phyloP scores from a whole-genome alignment of 2,797 vertebrate species.

The Acipenser oxyrinchus region DNA sequence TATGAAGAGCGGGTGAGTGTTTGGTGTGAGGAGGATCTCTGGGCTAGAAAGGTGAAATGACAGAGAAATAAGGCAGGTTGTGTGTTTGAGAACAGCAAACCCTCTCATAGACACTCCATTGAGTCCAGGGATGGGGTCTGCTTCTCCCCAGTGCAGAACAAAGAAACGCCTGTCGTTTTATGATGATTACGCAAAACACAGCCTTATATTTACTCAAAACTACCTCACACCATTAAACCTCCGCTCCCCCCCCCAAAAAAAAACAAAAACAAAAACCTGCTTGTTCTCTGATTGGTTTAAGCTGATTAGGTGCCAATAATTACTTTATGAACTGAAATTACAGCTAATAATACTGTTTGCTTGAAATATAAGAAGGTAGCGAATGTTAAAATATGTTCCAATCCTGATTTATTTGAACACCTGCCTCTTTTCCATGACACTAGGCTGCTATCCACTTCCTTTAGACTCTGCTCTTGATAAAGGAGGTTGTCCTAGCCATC shows the following conservation, averaged over 20 bases:
- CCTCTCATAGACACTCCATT: slow-evolving; percentile 26
- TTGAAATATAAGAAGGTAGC: neutral
- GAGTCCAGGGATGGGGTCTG: slow-evolving; percentile 30
- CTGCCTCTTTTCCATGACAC: no score
- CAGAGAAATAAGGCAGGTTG: slow-evolving; percentile 27
- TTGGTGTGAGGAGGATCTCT: slow-evolving; percentile 14
- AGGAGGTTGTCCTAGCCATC: no score
- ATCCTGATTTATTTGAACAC: neutral
- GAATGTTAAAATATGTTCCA: slow-evolving; percentile 14
- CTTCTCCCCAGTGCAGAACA: slow-evolving; percentile 40
- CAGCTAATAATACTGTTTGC: neutral
- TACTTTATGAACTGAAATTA: slow-evolving; percentile 33
- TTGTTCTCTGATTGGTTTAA: slow-evolving; percentile 23
- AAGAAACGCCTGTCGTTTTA: slow-evolving; percentile 37
- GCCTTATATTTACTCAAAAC: slow-evolving; percentile 27
- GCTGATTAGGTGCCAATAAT: slow-evolving; percentile 4
- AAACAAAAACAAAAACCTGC: slow-evolving; percentile 29
- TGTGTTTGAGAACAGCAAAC: slow-evolving; percentile 13
- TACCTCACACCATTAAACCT: slow-evolving; percentile 29
- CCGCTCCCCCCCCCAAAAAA: slow-evolving; percentile 26
- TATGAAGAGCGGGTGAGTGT: neutral
- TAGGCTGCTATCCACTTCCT: no score
- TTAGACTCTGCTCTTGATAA: no score
- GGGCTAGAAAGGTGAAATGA: slow-evolving; percentile 24
- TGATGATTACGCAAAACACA: slow-evolving; percentile 33